Evolutionary conservation across 2,113 vertebrate species (phyloP).

Genomic region (Nesogale talazaci): DNA sequence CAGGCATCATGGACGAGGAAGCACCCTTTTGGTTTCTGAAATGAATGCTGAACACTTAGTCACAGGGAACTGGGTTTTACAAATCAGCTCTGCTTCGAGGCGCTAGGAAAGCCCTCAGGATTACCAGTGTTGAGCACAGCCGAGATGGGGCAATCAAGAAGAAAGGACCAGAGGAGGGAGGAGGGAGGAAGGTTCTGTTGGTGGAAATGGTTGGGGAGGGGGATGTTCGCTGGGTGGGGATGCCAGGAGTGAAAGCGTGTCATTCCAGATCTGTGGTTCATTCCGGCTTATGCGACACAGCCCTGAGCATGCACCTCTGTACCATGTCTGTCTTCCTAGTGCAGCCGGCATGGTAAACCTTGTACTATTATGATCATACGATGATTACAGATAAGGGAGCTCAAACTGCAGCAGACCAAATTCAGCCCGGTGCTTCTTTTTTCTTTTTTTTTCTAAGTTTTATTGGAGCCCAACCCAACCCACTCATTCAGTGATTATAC

Average conservation of each 20-base stretch:
- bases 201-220: background rate
- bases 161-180: constrained; percentile 20
- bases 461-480: background rate
- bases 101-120: constrained; percentile 58
- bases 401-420: background rate
- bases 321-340: background rate
- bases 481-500: background rate
- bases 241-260: background rate
- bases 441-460: constrained; percentile 1
- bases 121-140: constrained; percentile 35
- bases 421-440: background rate
- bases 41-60: constrained; percentile 65
- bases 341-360: background rate
- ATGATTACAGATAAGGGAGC: background rate
- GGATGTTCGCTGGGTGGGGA: background rate
- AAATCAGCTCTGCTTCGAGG: constrained; percentile 63
- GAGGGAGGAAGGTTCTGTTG: background rate
- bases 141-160: constrained; percentile 48
- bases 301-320: background rate
- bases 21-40: constrained; percentile 64
- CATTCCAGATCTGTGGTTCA: background rate
- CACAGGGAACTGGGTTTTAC: constrained; percentile 59
- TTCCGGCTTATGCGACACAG: background rate
- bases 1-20: constrained; percentile 51
- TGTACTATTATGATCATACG: background rate